phyloP scores from a whole-genome alignment of 2,888 invertebrate species.

The Drosophila ustulata region DNA sequence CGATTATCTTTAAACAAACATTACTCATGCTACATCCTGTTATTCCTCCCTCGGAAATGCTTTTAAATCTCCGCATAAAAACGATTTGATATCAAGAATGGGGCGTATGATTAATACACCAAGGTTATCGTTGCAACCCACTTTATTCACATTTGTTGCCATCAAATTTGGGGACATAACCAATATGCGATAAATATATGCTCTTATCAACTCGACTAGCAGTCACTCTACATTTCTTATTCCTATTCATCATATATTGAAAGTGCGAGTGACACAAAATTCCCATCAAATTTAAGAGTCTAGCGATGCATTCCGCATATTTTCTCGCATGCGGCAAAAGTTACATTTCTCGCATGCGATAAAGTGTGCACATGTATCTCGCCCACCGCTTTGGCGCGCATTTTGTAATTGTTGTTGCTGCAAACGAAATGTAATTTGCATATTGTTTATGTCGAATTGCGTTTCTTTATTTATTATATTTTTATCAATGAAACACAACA shows the following conservation, averaged over 20 bases:
- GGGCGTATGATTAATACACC: constrained; percentile 20
- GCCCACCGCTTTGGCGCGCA: constrained; percentile 26
- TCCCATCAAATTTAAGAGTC: not conserved
- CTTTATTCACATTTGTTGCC: constrained; percentile 1
- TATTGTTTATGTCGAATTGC: constrained; percentile 51
- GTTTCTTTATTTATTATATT: constrained; percentile 22
- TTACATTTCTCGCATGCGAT: constrained; percentile 32
- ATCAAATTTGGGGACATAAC: not conserved
- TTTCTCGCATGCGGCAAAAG: constrained; percentile 26
- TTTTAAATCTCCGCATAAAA: not conserved
- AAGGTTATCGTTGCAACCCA: constrained; percentile 6
- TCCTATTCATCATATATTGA: not conserved
- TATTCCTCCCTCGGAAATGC: constrained; percentile 25
- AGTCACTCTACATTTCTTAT: not conserved
- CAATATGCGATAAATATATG: not conserved
- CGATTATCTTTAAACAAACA: constrained; percentile 12
- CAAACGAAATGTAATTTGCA: constrained; percentile 38
- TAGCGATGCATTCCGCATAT: constrained; percentile 9
- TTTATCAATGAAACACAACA: constrained; percentile 61
- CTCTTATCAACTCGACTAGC: no score
- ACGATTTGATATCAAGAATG: constrained; percentile 9
- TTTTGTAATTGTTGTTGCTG: constrained; percentile 22
- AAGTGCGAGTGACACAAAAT: not conserved
- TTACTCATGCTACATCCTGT: constrained; percentile 52
- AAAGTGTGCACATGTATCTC: not conserved